A percentile compares a stretch with the other conserved stretches of the same genome.
Evolutionary conservation across 1,140 invertebrate genomes (phyloP).

Genomic region (Caerostris extrusa): DNA sequence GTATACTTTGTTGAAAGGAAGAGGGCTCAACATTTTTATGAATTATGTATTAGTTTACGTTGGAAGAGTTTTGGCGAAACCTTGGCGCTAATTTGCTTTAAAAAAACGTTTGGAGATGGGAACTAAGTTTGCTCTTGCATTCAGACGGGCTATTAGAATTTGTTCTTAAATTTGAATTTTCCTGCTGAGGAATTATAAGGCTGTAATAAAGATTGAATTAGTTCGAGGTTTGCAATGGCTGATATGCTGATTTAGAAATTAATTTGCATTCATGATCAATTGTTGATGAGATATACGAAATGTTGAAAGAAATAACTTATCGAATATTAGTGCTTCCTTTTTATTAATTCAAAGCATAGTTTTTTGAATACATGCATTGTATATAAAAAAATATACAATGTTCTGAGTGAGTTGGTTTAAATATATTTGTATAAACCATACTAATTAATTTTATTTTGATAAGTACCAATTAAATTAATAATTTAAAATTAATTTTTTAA

Average conservation of each 20-base stretch:
- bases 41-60: constrained; percentile 68
- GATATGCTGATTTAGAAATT: neutral
- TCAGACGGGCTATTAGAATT: constrained; percentile 13
- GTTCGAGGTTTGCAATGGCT: neutral
- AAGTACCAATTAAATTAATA: too few relatives aligned
- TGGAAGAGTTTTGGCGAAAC: neutral
- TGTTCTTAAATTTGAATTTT: constrained; percentile 2
- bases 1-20: neutral
- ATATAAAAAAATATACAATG: too few relatives aligned
- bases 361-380: too few relatives aligned
- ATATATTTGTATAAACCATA: too few relatives aligned
- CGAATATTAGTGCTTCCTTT: too few relatives aligned
- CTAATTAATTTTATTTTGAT: too few relatives aligned
- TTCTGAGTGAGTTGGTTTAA: too few relatives aligned
- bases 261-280: neutral
- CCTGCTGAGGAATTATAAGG: neutral
- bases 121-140: constrained; percentile 21
- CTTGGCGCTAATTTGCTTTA: constrained; percentile 61
- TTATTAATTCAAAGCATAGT: too few relatives aligned
- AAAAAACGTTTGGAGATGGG: constrained; percentile 35
- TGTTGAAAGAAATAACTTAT: too few relatives aligned
- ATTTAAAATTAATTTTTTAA: too few relatives aligned
- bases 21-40: constrained; percentile 50
- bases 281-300: neutral
- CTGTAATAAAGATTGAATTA: neutral